Evolutionary conservation across 2,888 invertebrate species (phyloP).

Genomic region (Calameuta filiformis): DNA sequence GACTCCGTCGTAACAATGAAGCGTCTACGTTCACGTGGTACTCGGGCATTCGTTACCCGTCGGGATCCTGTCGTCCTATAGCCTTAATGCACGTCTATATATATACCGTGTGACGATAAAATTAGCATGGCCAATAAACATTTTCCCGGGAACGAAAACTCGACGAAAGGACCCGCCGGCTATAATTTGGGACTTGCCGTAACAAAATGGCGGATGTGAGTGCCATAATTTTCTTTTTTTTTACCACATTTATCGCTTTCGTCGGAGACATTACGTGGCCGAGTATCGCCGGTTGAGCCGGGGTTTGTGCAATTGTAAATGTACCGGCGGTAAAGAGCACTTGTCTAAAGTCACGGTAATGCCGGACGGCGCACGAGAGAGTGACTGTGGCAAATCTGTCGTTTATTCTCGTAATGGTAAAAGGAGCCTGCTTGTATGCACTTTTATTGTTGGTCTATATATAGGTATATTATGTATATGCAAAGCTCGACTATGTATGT

Average conservation of each 20-base stretch:
- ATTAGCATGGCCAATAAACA: neutral
- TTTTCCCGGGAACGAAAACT: neutral
- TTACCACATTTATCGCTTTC: neutral
- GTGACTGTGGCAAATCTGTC: neutral
- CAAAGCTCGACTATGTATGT: neutral
- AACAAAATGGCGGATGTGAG: neutral
- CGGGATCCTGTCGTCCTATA: neutral
- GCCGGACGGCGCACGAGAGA: neutral
- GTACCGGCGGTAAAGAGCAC: neutral
- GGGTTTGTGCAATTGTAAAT: neutral
- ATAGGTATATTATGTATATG: neutral
- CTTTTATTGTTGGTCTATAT: neutral
- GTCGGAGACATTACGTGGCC: neutral
- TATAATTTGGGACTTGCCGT: neutral
- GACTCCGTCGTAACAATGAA: slow-evolving; percentile 4
- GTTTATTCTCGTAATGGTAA: neutral
- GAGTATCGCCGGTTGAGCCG: neutral
- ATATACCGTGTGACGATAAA: neutral
- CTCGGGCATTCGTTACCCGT: slow-evolving; percentile 4
- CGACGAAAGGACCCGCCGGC: neutral
- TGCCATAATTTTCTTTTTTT: neutral
- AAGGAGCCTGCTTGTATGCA: neutral
- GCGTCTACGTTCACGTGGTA: neutral
- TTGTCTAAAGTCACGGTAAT: neutral
- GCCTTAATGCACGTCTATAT: neutral